Evolutionary conservation across 1,140 invertebrate species (phyloP).

Genomic region (Lethrus apterus): DNA sequence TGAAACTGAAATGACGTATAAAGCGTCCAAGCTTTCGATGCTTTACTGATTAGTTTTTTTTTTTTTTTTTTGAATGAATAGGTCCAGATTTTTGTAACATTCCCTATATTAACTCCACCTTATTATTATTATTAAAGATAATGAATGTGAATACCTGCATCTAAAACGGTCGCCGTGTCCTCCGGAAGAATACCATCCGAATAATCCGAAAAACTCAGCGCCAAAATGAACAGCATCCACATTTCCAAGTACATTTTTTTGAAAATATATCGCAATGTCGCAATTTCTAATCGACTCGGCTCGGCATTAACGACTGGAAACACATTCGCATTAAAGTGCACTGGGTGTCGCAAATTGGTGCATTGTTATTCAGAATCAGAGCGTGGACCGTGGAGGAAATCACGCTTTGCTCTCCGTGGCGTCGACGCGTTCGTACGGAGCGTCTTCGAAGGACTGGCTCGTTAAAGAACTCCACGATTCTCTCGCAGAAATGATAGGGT

Average conservation of each 20-base stretch:
- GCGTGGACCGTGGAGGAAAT: no score
- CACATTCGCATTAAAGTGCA: constrained; percentile 11
- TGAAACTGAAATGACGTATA: background rate
- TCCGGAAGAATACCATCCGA: constrained; percentile 26
- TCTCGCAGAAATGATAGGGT: no score
- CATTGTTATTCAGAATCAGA: constrained; percentile 30
- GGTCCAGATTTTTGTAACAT: background rate
- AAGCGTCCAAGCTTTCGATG: background rate
- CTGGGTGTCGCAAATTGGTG: constrained; percentile 11
- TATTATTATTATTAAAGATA: background rate
- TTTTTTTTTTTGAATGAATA: background rate
- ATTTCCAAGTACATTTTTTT: constrained; percentile 30
- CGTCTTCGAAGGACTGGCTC: no score
- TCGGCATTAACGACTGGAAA: background rate
- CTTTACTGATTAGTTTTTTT: background rate
- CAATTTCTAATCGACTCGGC: constrained; percentile 13
- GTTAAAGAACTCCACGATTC: no score
- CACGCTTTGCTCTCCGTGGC: no score
- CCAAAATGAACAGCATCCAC: constrained; percentile 38
- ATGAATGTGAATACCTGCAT: background rate
- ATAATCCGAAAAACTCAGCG: constrained; percentile 31
- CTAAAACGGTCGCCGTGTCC: constrained; percentile 21
- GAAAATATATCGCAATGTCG: constrained; percentile 6
- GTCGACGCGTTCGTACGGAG: no score
- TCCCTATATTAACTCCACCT: background rate